Conservation (phyloP, 2,797 vertebrate species). For the Ateles fusciceps region DNA sequence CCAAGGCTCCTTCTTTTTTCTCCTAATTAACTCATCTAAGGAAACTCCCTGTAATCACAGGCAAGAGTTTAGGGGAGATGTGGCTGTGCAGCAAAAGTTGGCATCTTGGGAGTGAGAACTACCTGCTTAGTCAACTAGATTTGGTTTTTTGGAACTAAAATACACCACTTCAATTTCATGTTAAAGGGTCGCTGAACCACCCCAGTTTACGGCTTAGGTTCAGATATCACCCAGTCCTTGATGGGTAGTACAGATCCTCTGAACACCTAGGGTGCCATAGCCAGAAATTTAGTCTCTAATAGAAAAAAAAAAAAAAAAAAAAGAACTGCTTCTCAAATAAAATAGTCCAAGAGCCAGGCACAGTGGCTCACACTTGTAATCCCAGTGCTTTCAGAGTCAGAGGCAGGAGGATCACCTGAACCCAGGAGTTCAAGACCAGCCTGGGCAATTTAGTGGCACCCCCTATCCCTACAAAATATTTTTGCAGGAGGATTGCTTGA, state of each 20-base stretch:
- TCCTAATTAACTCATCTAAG: neutral
- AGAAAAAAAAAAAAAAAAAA: neutral
- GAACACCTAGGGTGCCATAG: neutral
- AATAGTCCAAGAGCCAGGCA: too few relatives aligned
- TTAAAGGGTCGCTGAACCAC: neutral
- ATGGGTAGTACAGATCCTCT: neutral
- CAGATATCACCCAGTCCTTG: neutral
- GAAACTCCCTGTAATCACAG: neutral
- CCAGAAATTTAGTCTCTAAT: neutral
- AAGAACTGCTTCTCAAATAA: neutral
- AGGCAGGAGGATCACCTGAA: too few relatives aligned
- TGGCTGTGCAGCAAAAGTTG: neutral
- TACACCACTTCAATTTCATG: neutral
- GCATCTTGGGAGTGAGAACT: neutral
- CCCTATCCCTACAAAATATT: too few relatives aligned
- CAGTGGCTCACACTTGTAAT: too few relatives aligned
- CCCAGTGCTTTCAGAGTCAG: too few relatives aligned
- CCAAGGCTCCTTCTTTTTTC: neutral
- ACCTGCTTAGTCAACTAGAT: neutral
- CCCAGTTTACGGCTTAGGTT: neutral
- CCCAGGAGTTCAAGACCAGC: too few relatives aligned
- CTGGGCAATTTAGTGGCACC: too few relatives aligned
- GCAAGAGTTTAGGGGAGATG: neutral
- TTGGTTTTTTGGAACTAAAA: neutral
- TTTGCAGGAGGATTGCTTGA: too few relatives aligned